Conservation (phyloP, 64 coral and sea anemone genomes). For the Astreopora myriophthalma region DNA sequence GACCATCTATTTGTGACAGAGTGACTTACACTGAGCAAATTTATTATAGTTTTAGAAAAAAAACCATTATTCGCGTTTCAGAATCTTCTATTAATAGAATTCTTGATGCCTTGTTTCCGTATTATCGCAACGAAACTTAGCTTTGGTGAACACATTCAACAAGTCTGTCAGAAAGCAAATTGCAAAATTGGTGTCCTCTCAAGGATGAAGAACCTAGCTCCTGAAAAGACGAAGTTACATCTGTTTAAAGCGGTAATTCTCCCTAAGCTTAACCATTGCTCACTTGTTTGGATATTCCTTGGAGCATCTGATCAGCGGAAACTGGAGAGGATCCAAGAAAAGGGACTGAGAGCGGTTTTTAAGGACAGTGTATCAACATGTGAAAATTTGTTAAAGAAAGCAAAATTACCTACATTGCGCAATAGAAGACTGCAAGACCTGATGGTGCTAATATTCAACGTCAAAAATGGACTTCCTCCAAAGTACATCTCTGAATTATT, state of each 20-base stretch:
- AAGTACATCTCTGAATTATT: background rate
- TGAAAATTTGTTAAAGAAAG: slow-evolving; percentile 25
- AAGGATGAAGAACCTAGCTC: slow-evolving; percentile 10
- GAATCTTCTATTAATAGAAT: no score
- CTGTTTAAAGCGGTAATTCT: slow-evolving; percentile 24
- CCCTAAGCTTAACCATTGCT: slow-evolving; percentile 8
- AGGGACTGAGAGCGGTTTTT: slow-evolving; percentile 16
- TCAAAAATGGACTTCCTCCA: background rate
- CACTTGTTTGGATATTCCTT: slow-evolving; percentile 20
- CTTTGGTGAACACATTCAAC: no score
- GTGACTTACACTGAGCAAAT: no score
- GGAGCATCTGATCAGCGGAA: slow-evolving; percentile 20
- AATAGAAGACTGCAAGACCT: slow-evolving; percentile 30
- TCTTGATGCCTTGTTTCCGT: no score
- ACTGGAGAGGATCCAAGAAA: background rate
- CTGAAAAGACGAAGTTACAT: slow-evolving; percentile 25
- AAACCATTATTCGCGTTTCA: no score
- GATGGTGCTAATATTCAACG: background rate
- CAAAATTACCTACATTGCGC: background rate
- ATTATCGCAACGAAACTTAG: no score
- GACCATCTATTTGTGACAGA: no score
- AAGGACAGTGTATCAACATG: background rate
- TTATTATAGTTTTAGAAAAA: no score
- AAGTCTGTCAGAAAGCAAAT: no score
- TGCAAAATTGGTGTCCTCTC: no score